phyloP scores from a whole-genome alignment of 2,888 invertebrate genomes.

The Bibio marci region DNA sequence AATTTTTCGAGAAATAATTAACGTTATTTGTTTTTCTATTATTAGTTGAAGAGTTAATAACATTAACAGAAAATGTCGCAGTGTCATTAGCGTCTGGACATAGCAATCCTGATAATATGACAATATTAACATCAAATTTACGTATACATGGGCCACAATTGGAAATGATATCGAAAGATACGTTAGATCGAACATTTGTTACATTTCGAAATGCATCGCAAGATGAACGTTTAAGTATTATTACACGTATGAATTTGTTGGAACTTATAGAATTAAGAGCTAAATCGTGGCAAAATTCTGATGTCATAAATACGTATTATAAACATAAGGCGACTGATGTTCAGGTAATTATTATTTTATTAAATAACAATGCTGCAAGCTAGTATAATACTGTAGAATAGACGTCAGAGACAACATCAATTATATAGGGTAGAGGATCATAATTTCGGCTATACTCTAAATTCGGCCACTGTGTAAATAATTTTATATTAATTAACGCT shows the following conservation, averaged over 20 bases:
- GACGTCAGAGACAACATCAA: no score
- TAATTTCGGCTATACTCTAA: no score
- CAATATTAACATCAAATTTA: conserved; percentile 61
- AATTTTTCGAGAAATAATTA: background rate
- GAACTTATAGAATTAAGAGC: conserved; percentile 87
- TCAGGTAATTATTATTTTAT: conserved; percentile 25
- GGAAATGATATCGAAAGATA: conserved; percentile 69
- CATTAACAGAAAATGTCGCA: conserved; percentile 66
- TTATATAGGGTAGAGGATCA: no score
- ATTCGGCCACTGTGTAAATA: no score
- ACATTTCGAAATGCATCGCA: conserved; percentile 79
- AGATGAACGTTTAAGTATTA: conserved; percentile 69
- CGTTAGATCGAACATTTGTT: conserved; percentile 68
- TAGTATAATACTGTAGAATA: no score
- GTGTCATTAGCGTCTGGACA: conserved; percentile 53
- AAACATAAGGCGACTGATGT: conserved; percentile 47
- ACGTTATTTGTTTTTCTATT: conserved; percentile 16
- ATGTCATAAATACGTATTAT: conserved; percentile 73
- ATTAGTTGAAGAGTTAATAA: conserved; percentile 66
- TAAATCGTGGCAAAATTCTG: conserved; percentile 74
- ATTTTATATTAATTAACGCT: no score
- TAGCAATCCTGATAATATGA: conserved; percentile 55
- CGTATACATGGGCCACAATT: conserved; percentile 66
- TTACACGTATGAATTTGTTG: conserved; percentile 72
- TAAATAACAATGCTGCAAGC: no score